Evolutionary conservation across 2,113 vertebrate species (phyloP).

Genomic region (Charadrius vociferus): DNA sequence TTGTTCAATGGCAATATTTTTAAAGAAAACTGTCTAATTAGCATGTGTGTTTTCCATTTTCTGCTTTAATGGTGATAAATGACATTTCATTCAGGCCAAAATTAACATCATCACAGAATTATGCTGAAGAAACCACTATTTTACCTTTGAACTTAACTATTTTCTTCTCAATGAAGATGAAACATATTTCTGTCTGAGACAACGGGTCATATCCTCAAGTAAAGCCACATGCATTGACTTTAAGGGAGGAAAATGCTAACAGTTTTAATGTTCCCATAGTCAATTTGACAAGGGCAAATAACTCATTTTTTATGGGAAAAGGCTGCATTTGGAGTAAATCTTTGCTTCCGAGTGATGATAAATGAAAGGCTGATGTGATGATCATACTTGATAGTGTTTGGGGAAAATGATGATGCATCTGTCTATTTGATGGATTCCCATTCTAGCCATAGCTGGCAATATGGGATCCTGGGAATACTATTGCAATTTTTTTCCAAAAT

Average conservation of each 20-base stretch:
- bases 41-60: not conserved
- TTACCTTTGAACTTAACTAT: not conserved
- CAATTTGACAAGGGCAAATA: not conserved
- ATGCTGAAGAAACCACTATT: not conserved
- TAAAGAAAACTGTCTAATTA: not conserved
- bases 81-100: not conserved
- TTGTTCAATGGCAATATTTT: not conserved
- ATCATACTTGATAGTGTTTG: slow-evolving; percentile 9
- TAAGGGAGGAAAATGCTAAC: not conserved
- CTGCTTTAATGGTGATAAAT: slow-evolving; percentile 16
- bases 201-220: not conserved
- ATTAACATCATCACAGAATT: not conserved
- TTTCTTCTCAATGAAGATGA: not conserved
- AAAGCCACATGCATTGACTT: not conserved
- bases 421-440: not conserved
- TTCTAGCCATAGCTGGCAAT: not conserved
- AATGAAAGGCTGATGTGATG: slow-evolving; percentile 52
- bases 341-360: slow-evolving; percentile 54
- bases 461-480: not conserved
- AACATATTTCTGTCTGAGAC: not conserved
- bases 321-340: not conserved
- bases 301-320: slow-evolving; percentile 45
- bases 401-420: slow-evolving; percentile 27
- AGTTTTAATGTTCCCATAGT: not conserved
- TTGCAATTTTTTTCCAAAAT: not conserved